phyloP scores from a whole-genome alignment of 2,888 invertebrate genomes.

The Aspidiotus destructor region DNA sequence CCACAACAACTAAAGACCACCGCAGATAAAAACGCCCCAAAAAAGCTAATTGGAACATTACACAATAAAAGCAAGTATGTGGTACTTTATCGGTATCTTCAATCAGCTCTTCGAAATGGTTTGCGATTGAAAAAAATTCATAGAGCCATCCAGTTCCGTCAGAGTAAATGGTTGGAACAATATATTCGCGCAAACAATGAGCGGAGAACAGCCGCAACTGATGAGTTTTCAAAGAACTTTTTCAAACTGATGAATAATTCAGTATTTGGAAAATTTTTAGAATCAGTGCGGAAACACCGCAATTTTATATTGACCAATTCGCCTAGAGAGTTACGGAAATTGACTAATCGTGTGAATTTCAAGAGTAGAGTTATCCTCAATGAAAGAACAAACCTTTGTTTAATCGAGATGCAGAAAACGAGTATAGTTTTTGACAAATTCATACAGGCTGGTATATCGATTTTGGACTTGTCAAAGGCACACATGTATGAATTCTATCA shows the following conservation, averaged over 20 bases:
- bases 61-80: constrained; percentile 5
- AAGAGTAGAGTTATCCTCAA: not conserved
- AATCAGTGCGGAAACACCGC: not conserved
- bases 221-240: constrained; percentile 41
- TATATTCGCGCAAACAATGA: constrained; percentile 17
- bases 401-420: not conserved
- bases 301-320: not conserved
- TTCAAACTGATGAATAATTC: constrained; percentile 42
- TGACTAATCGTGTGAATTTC: constrained; percentile 30
- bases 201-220: constrained; percentile 36
- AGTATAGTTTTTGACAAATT: not conserved
- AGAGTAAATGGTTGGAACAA: constrained; percentile 6
- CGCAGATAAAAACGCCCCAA: constrained; percentile 16
- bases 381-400: not conserved
- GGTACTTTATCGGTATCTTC: not conserved
- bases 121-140: constrained; percentile 38
- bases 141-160: constrained; percentile 28
- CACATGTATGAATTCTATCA: constrained; percentile 16
- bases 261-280: constrained; percentile 40
- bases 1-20: constrained; percentile 37
- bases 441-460: not conserved
- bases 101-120: constrained; percentile 38
- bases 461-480: not conserved
- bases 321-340: too few species aligned
- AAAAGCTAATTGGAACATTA: constrained; percentile 38